Percentiles rank a stretch among this genome's conserved stretches.
These are phyloP conservation scores for Montipora foliosa DNA, from an alignment of 64 coral and sea anemone species.

Conservation along the genomic window DNA sequence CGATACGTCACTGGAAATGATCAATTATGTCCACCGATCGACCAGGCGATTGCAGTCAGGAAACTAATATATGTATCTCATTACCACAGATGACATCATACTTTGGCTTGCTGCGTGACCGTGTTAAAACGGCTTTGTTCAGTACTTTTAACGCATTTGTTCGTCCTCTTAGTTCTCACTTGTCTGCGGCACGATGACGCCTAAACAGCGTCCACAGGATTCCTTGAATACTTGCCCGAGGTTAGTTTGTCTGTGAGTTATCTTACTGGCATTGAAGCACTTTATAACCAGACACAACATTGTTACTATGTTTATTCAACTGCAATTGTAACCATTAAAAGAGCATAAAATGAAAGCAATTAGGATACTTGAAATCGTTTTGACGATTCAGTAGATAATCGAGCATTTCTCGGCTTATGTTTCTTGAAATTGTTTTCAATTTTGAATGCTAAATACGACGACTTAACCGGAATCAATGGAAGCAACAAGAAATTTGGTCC, in stretches of 20 bases:
- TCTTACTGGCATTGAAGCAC: neutral
- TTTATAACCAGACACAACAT: neutral
- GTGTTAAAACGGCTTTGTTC: conserved; percentile 3
- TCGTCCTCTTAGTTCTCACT: neutral
- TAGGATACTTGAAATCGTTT: neutral
- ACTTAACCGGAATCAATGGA: neutral
- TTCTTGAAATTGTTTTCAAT: neutral
- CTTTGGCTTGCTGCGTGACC: neutral
- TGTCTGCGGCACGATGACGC: neutral
- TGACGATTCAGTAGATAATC: neutral
- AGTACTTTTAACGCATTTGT: neutral
- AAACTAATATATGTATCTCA: conserved; percentile 28
- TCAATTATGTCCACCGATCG: neutral
- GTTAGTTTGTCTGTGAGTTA: neutral
- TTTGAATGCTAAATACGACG: neutral
- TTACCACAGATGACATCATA: neutral
- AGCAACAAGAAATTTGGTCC: neutral
- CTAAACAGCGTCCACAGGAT: conserved; percentile 1
- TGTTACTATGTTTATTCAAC: neutral
- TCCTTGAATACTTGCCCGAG: neutral
- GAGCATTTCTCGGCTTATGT: neutral
- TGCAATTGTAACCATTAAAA: neutral
- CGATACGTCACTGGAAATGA: conserved; percentile 47
- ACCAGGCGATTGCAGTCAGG: conserved; percentile 45
- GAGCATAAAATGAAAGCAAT: neutral